These are phyloP conservation scores for Sinotaia quadrata DNA, from an alignment of 2,888 invertebrate genomes.

Conservation along the genomic window DNA sequence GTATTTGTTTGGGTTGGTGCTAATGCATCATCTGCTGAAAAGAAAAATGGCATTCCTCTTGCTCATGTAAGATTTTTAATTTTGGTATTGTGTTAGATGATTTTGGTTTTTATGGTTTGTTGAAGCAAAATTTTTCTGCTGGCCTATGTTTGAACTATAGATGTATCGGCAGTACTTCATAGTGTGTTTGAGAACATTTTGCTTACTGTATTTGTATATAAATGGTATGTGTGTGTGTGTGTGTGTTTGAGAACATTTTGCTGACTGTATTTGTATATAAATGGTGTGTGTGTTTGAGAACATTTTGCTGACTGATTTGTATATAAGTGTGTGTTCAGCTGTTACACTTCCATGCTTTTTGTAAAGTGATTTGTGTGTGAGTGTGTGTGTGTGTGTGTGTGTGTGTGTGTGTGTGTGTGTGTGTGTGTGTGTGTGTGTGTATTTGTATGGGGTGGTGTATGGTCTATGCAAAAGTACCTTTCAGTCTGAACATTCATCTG, in stretches of 20 bases:
- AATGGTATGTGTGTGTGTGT: constrained; percentile 7
- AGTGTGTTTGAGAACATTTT: background rate
- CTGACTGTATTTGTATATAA: too few species aligned
- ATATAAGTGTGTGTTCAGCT: background rate
- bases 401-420: constrained; percentile 5
- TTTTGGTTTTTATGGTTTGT: too few species aligned
- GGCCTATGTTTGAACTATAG: too few species aligned
- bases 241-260: too few species aligned
- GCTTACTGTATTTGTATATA: too few species aligned
- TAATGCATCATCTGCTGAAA: constrained; percentile 56
- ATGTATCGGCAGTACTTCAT: too few species aligned
- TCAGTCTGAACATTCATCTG: background rate
- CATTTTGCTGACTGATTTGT: background rate
- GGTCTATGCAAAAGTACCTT: background rate
- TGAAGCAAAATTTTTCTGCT: too few species aligned
- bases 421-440: background rate
- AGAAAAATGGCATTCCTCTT: constrained; percentile 56
- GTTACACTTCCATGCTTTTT: too few species aligned
- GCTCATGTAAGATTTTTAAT: constrained; percentile 59
- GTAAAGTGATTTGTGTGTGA: background rate
- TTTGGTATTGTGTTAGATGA: too few species aligned
- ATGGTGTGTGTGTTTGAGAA: too few species aligned
- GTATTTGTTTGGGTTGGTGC: constrained; percentile 62
- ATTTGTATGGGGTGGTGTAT: background rate
- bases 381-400: background rate